Base-by-base conservation (phyloP, 2,113 vertebrate genomes). In the Thymallus thymallus region DNA sequence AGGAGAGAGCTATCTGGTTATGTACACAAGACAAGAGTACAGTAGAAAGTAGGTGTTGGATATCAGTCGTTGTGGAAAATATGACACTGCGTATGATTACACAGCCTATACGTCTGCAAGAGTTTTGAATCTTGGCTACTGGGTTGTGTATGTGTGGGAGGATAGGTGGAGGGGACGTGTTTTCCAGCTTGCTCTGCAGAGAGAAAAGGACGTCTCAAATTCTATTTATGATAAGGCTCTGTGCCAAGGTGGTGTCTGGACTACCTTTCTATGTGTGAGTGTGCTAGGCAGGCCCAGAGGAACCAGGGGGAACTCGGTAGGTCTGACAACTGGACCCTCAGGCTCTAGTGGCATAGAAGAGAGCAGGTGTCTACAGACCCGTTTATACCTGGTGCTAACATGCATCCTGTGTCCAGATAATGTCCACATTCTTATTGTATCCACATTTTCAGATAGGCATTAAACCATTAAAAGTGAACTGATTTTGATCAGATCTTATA, bases 311-410 rank as follows among this genome's bases (percentile, higher is more conserved):
- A 62, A 84, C 76, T 80, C 65, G 85, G 90, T 88, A 84, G 75
- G 48, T 68, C 80, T 41, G 73, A 29, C 73, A 35, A 76, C 77
- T 72, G 87, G 84, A 77, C 74, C 86, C 75, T n/a, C 79, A 84
- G 86, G 85, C 82, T 71, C 77, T 78, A 70, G 35, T 75, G 82
- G 86, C 74, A 12, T 79, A 24, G 5, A 68, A 81, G 46, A 82
- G 64, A 72, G 77, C 84, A 91, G 88, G 90, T 91, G 89, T 85
- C 83, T 86, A 73, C 84, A 86, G 35, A 3, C 9, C 35, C 2
- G 35, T 41, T 41, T 41, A 41, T 41, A 10, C 35, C 35, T 41
- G 35, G 35, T 41, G 35, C 35, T 41, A 41, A 41, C 35, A 41
- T 10, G 35, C 35, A 41, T 41, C 35, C 9, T 41, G 35, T 41